A percentile compares a stretch with the other conserved stretches of the same genome.
Evolutionary conservation across 2,113 vertebrate species (phyloP).

Genomic region (Donacobius atricapilla): DNA sequence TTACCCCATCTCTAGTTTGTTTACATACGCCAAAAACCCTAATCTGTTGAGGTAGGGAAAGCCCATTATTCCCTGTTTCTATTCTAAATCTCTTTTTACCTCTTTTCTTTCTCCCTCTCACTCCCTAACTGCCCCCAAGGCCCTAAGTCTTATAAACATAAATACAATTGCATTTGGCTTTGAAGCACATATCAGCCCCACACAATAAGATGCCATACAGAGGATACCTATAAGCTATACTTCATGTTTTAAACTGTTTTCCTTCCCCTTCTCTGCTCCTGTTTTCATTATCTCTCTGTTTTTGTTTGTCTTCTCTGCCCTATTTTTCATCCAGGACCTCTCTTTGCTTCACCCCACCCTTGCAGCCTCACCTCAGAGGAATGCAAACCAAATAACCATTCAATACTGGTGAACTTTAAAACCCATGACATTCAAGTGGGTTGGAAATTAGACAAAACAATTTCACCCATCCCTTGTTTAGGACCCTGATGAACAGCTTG

Average conservation of each 20-base stretch:
- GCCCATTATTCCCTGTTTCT: not conserved
- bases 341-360: constrained; percentile 27
- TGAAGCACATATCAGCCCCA: not conserved
- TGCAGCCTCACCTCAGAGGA: constrained; percentile 51
- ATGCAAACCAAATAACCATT: constrained; percentile 53
- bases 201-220: not conserved
- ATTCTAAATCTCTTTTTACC: not conserved
- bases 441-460: constrained; percentile 61
- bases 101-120: not conserved
- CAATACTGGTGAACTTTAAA: constrained; percentile 59
- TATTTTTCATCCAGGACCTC: constrained; percentile 35
- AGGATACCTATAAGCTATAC: not conserved
- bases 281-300: not conserved
- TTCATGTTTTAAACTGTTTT: not conserved
- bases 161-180: not conserved
- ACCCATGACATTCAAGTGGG: constrained; percentile 36
- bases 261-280: not conserved
- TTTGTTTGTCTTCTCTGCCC: constrained; percentile 33
- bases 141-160: not conserved
- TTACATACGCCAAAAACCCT: not conserved
- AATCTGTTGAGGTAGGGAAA: not conserved
- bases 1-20: not conserved
- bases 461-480: constrained; percentile 42
- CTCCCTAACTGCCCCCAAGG: not conserved
- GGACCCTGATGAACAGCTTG: constrained; percentile 20